Conservation (phyloP, 2,113 vertebrate species). For the Antigone vipio region DNA sequence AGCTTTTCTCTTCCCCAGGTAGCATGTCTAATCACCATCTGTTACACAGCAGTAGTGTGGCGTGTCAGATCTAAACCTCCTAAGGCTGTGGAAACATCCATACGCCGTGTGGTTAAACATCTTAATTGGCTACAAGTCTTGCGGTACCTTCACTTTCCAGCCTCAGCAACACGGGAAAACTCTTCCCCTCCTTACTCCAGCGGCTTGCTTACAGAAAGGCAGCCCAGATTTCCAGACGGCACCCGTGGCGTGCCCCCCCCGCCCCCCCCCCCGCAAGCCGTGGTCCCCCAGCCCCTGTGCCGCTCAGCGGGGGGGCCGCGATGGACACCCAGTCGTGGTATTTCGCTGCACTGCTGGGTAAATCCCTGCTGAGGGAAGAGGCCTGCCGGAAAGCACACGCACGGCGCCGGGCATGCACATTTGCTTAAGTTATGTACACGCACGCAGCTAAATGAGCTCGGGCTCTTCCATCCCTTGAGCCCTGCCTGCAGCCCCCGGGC, state of each 20-base stretch:
- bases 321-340: rapidly evolving
- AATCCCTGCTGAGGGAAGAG: not conserved
- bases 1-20: not conserved
- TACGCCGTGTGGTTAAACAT: not conserved
- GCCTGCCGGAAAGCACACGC: not conserved
- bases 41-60: not conserved
- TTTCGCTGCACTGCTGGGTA: not conserved
- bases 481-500: not conserved
- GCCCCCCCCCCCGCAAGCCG: not conserved
- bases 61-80: not conserved
- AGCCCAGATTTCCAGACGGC: not conserved
- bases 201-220: rapidly evolving
- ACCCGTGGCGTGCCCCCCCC: no score
- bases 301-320: rapidly evolving
- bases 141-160: not conserved
- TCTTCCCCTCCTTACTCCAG: rapidly evolving
- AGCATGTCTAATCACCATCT: not conserved
- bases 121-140: not conserved
- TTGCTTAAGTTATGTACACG: not conserved
- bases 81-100: not conserved
- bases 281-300: no score
- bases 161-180: not conserved
- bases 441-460: rapidly evolving
- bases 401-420: not conserved
- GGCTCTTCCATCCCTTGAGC: not conserved